Conservation (phyloP, 2,888 invertebrate species). For the Cataglyphis altisquamis region DNA sequence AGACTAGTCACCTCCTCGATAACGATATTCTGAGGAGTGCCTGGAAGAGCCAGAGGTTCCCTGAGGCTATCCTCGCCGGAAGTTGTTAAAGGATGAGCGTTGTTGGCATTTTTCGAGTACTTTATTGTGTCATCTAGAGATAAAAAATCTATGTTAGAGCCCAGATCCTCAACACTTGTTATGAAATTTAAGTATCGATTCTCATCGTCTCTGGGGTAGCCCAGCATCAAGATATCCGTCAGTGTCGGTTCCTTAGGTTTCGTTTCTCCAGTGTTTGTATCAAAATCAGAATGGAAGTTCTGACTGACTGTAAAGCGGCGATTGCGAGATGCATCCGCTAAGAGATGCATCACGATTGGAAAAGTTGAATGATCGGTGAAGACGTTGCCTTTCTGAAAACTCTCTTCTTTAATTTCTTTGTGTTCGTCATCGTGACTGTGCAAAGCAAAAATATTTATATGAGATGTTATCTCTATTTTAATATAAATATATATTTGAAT, state of each 20-base stretch:
- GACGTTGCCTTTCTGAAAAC: slow-evolving; percentile 19
- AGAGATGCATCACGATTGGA: slow-evolving; percentile 48
- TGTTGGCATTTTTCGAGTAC: slow-evolving; percentile 33
- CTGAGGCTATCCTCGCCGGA: slow-evolving; percentile 60
- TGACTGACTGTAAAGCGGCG: slow-evolving; percentile 20
- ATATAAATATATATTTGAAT: slow-evolving; percentile 2
- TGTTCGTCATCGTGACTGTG: slow-evolving; percentile 12
- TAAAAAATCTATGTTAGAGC: slow-evolving; percentile 32
- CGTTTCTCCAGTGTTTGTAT: background rate
- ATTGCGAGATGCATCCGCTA: slow-evolving; percentile 26
- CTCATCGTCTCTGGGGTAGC: slow-evolving; percentile 71
- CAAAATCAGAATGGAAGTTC: slow-evolving; percentile 4
- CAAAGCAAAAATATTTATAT: slow-evolving; percentile 8
- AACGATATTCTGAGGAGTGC: slow-evolving; percentile 73
- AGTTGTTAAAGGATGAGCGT: slow-evolving; percentile 54
- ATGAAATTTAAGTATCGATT: slow-evolving; percentile 80
- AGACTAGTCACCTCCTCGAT: slow-evolving; percentile 80
- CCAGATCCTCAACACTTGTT: slow-evolving; percentile 79
- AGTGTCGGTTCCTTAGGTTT: slow-evolving; percentile 4
- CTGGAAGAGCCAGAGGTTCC: slow-evolving; percentile 74
- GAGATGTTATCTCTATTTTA: background rate
- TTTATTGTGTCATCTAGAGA: slow-evolving; percentile 22
- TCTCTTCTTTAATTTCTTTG: background rate
- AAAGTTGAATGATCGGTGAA: slow-evolving; percentile 25
- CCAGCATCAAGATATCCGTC: slow-evolving; percentile 36